Base-by-base conservation (phyloP, 2,888 invertebrate species). In the Agrotis puta region DNA sequence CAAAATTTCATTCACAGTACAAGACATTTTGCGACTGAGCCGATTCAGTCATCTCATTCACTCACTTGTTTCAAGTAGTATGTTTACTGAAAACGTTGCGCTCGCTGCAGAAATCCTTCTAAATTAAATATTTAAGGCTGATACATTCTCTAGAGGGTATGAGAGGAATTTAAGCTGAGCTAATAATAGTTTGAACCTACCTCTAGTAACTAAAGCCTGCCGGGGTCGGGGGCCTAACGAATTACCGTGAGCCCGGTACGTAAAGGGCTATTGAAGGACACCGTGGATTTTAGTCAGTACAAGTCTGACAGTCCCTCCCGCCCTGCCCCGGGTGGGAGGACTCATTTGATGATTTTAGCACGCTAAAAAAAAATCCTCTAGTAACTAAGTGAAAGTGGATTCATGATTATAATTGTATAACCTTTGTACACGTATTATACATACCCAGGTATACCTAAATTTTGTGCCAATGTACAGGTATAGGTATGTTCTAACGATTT, bases 81-180 rank as follows among this genome's bases (percentile, higher is more conserved):
- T 58, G 45, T 50, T 61, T 27, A 64, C 47, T 79, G 20, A 27
- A 66, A 67, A 47, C 59, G 27, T 47, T 24, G 27, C 54, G 18
- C 56, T 20, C 18, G 13, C 61, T 47, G 47, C 33, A 51, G 50
- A 64, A 58, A 82, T 56, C 62, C 61, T 71, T 81, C 53, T 51
- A 58, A 64, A 72, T 79, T 56, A 68, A 64, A 59, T 73, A 78
- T 82, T 78, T 64, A 79, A 65, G 74, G 70, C 47, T 70, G 45
- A 53, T 39, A 62, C 54, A 56, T 33, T 68, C 70, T 67, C 66
- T 64, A 67, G 70, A 56, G 64, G 48, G 64, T 33, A 24, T 43
- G 24, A 47, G 64, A 63, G 47, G 45, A 54, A 53, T 81, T 57
- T 72, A 54, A 54, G 47, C 53, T 47, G 47, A 58, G 48, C 53